These are phyloP conservation scores for Eptatretus burgeri DNA, from an alignment of 2,113 vertebrate genomes.

Conservation along the genomic window DNA sequence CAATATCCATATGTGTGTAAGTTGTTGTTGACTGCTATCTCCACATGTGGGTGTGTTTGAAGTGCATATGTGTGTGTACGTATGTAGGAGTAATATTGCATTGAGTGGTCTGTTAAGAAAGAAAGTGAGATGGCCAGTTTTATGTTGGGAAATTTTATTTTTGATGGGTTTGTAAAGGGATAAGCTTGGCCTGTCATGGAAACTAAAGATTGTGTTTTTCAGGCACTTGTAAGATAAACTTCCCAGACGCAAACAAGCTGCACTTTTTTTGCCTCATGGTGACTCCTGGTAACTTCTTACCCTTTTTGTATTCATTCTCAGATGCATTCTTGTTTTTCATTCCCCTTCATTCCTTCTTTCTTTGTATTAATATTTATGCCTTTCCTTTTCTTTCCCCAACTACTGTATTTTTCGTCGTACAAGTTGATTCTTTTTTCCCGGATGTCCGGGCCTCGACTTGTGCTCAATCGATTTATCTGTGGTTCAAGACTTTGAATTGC, in stretches of 20 bases:
- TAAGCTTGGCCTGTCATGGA: too few species aligned
- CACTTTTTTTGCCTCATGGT: slow-evolving; percentile 66
- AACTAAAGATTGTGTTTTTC: slow-evolving; percentile 10
- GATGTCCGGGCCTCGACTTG: neutral
- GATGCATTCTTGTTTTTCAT: neutral
- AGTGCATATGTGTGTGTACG: too few species aligned
- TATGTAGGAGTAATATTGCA: too few species aligned
- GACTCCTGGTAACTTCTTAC: slow-evolving; percentile 52
- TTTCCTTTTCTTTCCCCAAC: neutral
- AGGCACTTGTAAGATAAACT: slow-evolving; percentile 79
- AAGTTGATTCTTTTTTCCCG: too few species aligned
- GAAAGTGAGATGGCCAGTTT: too few species aligned
- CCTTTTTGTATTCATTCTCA: neutral
- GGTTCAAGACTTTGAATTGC: too few species aligned
- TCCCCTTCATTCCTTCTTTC: neutral
- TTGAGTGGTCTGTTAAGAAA: too few species aligned
- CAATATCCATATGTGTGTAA: too few species aligned
- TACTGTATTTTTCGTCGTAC: neutral
- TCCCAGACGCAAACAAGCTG: slow-evolving; percentile 68
- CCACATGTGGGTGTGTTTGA: too few species aligned
- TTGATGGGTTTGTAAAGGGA: too few species aligned
- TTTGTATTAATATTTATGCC: neutral
- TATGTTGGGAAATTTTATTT: too few species aligned
- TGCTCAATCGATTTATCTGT: neutral
- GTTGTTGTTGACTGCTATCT: too few species aligned